Base-by-base conservation (phyloP, 1,140 invertebrate genomes). In the Lanistes nyassanus region DNA sequence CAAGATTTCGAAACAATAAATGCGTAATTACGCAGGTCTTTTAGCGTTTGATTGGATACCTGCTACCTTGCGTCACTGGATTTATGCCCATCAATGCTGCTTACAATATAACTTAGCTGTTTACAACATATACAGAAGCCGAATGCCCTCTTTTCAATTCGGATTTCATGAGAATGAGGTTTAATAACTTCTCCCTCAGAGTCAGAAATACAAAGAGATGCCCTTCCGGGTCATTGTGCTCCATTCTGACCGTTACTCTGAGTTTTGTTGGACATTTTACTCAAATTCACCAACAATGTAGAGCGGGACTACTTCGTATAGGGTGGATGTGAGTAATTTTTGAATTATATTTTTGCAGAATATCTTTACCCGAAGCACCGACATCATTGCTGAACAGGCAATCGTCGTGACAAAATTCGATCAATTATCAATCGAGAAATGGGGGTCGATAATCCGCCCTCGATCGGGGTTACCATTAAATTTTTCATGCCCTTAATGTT, bases 371-470 rank as follows among this genome's bases (percentile, higher is more conserved):
- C 9, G 56, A 60, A 60, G 13, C n/a, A 1, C 56, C 9, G 29
- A 23, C 29, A 26, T n/a, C 29, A 9, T 23, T 11, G 56, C 9
- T 60, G 23, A 26, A 23, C 56, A 2, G 56, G 56, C 7, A 60
- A 60, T n/a, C 29, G 23, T 26, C 42, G 11, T 26, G 23, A 31
- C 56, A 60, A 60, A 60, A 60, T 60, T 60, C 56, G 56, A 60
- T 60, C 56, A 60, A 60, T 60, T 60, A 60, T 31, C 56, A 60
- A 60, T 60, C 56, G 56, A 60, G 56, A 60, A 31, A 60, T 31
- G 23, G 56, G 56, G 56, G 56, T 60, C 56, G 56, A 60, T 60
- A 60, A n/a, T 60, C n/a, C 56, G 56, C 56, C 56, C 56, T 60
- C 56, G 56, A 60, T 60, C 56, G 56, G 56, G 56, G 56, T 60